These are phyloP conservation scores for Eueides isabella DNA, from an alignment of 1,140 invertebrate genomes.

Conservation along the genomic window DNA sequence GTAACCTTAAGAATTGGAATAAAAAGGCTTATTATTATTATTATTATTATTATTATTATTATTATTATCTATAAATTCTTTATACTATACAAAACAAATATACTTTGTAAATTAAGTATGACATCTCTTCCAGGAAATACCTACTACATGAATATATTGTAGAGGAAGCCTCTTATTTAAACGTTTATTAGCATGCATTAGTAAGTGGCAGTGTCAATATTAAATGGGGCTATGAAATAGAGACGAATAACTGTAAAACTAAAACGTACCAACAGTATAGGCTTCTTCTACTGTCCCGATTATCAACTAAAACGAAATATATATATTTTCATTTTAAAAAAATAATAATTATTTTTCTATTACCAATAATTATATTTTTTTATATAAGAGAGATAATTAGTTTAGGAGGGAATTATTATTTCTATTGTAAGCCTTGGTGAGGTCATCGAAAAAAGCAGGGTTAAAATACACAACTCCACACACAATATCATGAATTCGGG, in stretches of 20 bases:
- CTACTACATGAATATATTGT: not conserved
- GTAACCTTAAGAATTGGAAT: too few relatives aligned
- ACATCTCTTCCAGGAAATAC: not conserved
- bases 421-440: not conserved
- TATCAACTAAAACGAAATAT: too few relatives aligned
- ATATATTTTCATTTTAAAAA: too few relatives aligned
- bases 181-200: slow-evolving; percentile 2
- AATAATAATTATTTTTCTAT: too few relatives aligned
- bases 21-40: too few relatives aligned
- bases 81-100: not conserved
- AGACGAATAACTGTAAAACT: not conserved
- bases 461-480: not conserved
- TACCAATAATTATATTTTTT: too few relatives aligned
- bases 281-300: too few relatives aligned
- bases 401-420: too few relatives aligned
- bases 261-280: too few relatives aligned
- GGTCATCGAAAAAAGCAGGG: not conserved
- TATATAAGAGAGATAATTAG: too few relatives aligned
- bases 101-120: not conserved
- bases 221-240: not conserved
- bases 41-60: too few relatives aligned
- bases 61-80: slow-evolving; percentile 9
- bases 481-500: not conserved
- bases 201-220: not conserved
- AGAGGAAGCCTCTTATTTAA: not conserved